These are phyloP conservation scores for Mesocricetus auratus DNA, from an alignment of 2,113 vertebrate genomes.

Conservation along the genomic window DNA sequence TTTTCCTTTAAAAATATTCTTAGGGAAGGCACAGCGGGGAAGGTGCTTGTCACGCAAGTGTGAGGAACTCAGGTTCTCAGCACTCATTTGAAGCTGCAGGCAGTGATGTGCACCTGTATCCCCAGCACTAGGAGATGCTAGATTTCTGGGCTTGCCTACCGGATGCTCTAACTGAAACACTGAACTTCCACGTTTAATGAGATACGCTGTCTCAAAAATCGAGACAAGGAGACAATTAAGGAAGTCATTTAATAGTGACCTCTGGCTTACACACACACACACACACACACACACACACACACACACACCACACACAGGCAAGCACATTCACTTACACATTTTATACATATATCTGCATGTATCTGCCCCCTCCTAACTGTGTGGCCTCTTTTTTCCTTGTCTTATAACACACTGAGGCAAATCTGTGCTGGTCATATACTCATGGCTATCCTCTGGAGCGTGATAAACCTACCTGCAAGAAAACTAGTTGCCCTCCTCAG, in stretches of 20 bases:
- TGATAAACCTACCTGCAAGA: neutral
- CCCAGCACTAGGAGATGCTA: no score
- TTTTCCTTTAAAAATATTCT: slow-evolving; percentile 8
- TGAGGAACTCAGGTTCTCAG: neutral
- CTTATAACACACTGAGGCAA: neutral
- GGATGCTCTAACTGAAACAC: no score
- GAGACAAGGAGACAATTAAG: neutral
- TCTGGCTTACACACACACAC: neutral
- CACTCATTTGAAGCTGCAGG: neutral
- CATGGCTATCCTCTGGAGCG: neutral
- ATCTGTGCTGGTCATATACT: neutral
- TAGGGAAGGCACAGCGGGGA: no score
- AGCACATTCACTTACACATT: neutral
- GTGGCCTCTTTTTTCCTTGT: neutral
- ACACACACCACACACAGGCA: neutral
- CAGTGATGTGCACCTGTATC: no score
- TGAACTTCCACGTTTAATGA: neutral
- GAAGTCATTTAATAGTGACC: neutral
- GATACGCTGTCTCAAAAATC: neutral
- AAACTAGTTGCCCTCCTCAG: neutral
- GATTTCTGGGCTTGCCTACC: neutral
- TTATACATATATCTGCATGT: no score
- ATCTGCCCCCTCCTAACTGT: neutral
- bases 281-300: neutral
- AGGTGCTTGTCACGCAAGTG: no score